These are phyloP conservation scores for Bradysia coprophila DNA, from an alignment of 1,140 invertebrate species.

Conservation along the genomic window DNA sequence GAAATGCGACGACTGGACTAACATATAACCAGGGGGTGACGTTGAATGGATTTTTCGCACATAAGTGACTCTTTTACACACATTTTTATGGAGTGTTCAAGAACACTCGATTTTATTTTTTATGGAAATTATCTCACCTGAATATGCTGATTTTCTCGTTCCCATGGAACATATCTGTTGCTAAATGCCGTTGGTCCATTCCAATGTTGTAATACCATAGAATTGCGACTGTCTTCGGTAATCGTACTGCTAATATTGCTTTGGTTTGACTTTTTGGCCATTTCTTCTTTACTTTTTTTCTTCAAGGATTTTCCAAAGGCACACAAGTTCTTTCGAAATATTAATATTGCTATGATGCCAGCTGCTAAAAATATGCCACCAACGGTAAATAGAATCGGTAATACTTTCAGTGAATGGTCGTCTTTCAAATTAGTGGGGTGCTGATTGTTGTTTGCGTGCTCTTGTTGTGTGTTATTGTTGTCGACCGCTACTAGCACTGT, in stretches of 20 bases:
- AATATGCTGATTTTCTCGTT: conserved; percentile 36
- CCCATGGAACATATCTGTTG: conserved; percentile 67
- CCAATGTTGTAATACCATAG: conserved; percentile 44
- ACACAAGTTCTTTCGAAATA: conserved; percentile 35
- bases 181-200: conserved; percentile 49
- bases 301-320: conserved; percentile 21
- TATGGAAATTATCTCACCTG: too few relatives aligned
- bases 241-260: conserved; percentile 14
- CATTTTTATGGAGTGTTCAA: too few relatives aligned
- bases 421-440: conserved; percentile 18
- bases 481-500: neutral
- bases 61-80: too few relatives aligned
- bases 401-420: conserved; percentile 29
- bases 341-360: conserved; percentile 25
- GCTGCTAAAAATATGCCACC: conserved; percentile 32
- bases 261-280: conserved; percentile 27
- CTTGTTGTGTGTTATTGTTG: neutral
- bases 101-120: too few relatives aligned
- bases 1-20: too few relatives aligned
- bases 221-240: conserved; percentile 17
- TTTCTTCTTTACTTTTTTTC: conserved; percentile 35
- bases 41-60: too few relatives aligned
- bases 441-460: conserved; percentile 15
- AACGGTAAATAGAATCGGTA: conserved; percentile 33
- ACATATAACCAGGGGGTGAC: too few relatives aligned